These are phyloP conservation scores for Dreissena rostriformis DNA, from an alignment of 1,140 invertebrate species.

Conservation along the genomic window DNA sequence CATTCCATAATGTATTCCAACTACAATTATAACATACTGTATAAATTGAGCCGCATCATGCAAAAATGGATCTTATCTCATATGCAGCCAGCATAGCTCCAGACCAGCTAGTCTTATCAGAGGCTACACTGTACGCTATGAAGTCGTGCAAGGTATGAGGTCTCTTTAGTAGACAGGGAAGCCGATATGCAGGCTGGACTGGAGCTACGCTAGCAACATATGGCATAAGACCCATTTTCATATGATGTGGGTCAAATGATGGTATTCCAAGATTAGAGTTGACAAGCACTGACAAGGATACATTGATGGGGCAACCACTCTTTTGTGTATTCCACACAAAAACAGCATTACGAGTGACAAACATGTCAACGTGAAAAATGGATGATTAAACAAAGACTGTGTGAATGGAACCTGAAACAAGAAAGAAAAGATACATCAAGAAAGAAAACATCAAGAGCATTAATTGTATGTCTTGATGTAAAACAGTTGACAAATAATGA, in stretches of 20 bases:
- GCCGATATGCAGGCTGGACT: not conserved
- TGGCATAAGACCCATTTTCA: not conserved
- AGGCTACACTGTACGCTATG: too few species aligned
- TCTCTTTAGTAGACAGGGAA: not conserved
- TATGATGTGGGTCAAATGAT: not conserved
- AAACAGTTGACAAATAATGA: too few species aligned
- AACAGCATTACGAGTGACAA: slow-evolving; percentile 94
- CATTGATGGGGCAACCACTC: slow-evolving; percentile 97
- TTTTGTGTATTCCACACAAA: slow-evolving; percentile 94
- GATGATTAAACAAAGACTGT: slow-evolving; percentile 96
- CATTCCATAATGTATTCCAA: too few species aligned
- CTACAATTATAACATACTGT: too few species aligned
- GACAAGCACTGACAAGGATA: slow-evolving; percentile 78
- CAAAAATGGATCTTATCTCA: too few species aligned
- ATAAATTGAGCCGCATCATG: too few species aligned
- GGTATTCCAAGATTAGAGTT: not conserved
- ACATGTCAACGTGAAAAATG: slow-evolving; percentile 97
- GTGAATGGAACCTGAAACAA: slow-evolving; percentile 87
- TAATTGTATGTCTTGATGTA: too few species aligned
- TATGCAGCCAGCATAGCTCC: too few species aligned
- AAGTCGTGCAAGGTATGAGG: not conserved
- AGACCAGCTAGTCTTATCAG: too few species aligned
- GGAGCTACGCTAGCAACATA: not conserved
- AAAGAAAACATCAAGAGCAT: too few species aligned
- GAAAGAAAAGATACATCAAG: slow-evolving; percentile 29